Conservation (phyloP, 2,113 vertebrate genomes). For the Synchiropus splendidus region DNA sequence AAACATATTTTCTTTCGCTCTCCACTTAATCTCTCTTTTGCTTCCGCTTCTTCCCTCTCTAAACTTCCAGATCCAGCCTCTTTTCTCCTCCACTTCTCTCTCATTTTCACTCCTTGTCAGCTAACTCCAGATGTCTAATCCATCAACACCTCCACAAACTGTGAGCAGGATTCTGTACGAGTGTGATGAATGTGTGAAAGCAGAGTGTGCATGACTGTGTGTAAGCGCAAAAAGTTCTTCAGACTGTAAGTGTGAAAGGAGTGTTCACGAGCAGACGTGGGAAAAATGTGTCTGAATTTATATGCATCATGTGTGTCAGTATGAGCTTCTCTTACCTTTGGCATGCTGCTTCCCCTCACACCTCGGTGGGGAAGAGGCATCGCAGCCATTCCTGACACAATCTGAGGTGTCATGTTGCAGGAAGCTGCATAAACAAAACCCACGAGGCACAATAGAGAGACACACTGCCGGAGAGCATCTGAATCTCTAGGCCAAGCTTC, state of each 20-base stretch:
- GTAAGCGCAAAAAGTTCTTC: constrained; percentile 25
- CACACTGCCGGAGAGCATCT: constrained; percentile 24
- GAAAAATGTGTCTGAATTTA: constrained; percentile 43
- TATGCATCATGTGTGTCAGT: constrained; percentile 37
- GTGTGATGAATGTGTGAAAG: constrained; percentile 25
- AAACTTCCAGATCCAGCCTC: constrained; percentile 26
- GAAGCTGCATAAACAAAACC: constrained; percentile 31
- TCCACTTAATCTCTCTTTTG: constrained; percentile 19
- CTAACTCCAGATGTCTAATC: constrained; percentile 72
- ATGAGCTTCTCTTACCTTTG: constrained; percentile 53
- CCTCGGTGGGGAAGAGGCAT: constrained; percentile 48
- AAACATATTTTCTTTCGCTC: constrained; percentile 9
- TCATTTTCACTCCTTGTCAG: constrained; percentile 64
- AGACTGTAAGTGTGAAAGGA: constrained; percentile 40
- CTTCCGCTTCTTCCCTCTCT: constrained; percentile 33
- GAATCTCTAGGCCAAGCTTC: constrained; percentile 34
- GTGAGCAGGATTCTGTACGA: constrained; percentile 51
- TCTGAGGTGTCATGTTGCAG: constrained; percentile 54
- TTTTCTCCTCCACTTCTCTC: constrained; percentile 28
- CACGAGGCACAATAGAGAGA: constrained; percentile 25
- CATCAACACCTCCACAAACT: constrained; percentile 71
- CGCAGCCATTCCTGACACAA: constrained; percentile 52
- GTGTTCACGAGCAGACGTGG: constrained; percentile 22
- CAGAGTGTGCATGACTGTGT: constrained; percentile 7
- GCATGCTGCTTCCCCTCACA: constrained; percentile 54